Percentiles rank a stretch among this genome's conserved stretches.
Conservation (phyloP, 2,113 vertebrate species). For the Gallinago paraguaiae region DNA sequence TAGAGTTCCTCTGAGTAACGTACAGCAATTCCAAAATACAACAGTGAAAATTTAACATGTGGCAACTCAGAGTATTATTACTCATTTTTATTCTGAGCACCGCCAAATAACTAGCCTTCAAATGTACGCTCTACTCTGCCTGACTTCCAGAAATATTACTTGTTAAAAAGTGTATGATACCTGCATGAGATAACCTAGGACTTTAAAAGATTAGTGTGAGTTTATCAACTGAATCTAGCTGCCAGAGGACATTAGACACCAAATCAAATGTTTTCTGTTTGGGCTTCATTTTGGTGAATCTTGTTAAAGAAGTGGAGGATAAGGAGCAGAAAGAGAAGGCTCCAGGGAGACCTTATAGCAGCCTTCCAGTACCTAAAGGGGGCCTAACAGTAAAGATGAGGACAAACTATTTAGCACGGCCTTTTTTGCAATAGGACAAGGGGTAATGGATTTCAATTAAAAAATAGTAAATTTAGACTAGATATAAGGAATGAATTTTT, state of each 20-base stretch:
- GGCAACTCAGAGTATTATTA: neutral
- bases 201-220: neutral
- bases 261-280: neutral
- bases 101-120: neutral
- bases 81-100: neutral
- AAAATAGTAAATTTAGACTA: neutral
- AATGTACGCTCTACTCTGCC: neutral
- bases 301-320: neutral
- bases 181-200: neutral
- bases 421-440: neutral
- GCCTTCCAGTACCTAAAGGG: neutral
- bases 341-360: neutral
- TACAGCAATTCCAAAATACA: neutral
- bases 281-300: neutral
- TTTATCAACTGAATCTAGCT: neutral
- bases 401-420: neutral
- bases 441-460: neutral
- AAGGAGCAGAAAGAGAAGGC: neutral
- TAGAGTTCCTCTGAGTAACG: neutral
- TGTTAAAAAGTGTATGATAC: neutral
- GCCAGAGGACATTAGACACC: neutral
- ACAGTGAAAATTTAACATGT: neutral
- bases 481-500: neutral
- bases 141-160: neutral
- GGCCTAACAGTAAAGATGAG: neutral